Conservation (phyloP, 2,888 invertebrate genomes). For the Lamproptera curius region DNA sequence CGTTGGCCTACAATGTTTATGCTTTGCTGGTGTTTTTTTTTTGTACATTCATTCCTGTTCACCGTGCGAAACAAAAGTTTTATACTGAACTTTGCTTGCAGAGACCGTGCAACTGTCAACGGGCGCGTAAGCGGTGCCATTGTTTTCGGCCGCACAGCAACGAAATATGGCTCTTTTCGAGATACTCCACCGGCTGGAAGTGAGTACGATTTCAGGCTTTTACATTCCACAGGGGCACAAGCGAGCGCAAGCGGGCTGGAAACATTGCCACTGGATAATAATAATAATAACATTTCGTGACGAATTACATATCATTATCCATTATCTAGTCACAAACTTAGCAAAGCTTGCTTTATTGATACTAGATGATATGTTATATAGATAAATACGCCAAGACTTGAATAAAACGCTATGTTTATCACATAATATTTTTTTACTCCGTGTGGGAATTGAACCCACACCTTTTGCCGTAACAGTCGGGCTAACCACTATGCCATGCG, state of each 20-base stretch:
- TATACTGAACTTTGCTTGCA: constrained; percentile 72
- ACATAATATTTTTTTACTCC: neutral
- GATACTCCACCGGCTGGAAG: constrained; percentile 98
- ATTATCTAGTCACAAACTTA: neutral
- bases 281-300: no score
- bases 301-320: neutral
- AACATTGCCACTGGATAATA: neutral
- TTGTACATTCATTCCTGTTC: constrained; percentile 9
- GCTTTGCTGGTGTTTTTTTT: no score
- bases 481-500: neutral
- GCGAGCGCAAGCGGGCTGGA: no score
- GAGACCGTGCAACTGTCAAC: constrained; percentile 95
- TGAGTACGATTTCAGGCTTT: constrained; percentile 51
- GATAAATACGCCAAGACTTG: neutral
- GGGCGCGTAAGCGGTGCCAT: constrained; percentile 92
- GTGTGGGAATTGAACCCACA: neutral
- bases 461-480: neutral
- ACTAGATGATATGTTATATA: no score
- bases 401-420: neutral
- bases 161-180: constrained; percentile 98
- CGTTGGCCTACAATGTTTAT: no score
- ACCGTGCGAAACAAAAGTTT: constrained; percentile 26
- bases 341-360: neutral
- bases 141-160: constrained; percentile 95
- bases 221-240: constrained; percentile 10